phyloP scores from a whole-genome alignment of 2,113 vertebrate species.

The Arizona elegans region DNA sequence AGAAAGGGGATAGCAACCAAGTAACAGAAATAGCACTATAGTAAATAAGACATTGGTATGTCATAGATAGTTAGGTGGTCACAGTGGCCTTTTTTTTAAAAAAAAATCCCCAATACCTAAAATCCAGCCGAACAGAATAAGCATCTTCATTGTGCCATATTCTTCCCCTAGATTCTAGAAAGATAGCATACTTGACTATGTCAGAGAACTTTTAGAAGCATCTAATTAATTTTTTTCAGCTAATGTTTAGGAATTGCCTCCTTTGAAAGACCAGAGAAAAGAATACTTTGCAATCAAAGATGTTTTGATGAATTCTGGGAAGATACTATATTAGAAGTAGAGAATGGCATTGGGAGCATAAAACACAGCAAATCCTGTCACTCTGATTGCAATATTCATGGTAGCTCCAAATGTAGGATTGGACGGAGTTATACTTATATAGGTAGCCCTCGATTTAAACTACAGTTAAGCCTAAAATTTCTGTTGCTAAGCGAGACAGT shows the following conservation, averaged over 20 bases:
- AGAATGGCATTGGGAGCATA: neutral
- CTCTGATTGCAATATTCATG: neutral
- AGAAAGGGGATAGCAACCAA: neutral
- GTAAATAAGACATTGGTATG: neutral
- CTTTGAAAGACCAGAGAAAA: neutral
- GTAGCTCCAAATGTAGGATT: neutral
- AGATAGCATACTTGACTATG: neutral
- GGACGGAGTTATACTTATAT: neutral
- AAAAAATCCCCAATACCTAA: neutral
- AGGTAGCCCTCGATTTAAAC: neutral
- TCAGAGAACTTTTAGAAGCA: neutral
- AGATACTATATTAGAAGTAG: neutral
- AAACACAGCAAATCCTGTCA: neutral
- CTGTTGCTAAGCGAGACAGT: neutral
- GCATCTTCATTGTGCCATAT: neutral
- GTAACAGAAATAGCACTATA: neutral
- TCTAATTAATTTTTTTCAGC: neutral
- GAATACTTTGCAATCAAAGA: neutral
- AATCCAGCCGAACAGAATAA: neutral
- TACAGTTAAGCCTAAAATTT: neutral
- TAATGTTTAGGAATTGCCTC: neutral
- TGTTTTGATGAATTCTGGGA: neutral
- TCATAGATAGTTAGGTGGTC: neutral
- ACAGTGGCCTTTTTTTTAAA: neutral
- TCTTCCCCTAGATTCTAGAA: neutral